Conservation (phyloP, 2,888 invertebrate genomes). For the Lasioglossum calceatum region DNA sequence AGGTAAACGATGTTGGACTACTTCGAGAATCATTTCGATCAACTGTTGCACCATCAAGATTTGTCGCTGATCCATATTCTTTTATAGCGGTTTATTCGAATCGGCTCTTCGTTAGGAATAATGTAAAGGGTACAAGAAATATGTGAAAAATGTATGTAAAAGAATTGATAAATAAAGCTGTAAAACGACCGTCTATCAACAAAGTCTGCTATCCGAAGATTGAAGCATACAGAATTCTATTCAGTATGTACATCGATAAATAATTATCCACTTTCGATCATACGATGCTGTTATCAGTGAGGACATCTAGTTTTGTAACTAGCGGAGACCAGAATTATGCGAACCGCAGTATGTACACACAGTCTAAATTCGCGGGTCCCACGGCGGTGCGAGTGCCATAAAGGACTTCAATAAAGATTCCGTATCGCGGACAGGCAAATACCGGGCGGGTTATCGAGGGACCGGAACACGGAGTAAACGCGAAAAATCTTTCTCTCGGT, state of each 20-base stretch:
- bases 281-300: not conserved
- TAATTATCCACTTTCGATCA: not conserved
- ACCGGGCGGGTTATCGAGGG: slow-evolving; percentile 26
- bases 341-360: not conserved
- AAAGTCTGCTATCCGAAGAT: no score
- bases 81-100: not conserved
- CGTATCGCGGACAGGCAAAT: slow-evolving; percentile 33
- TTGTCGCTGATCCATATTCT: not conserved
- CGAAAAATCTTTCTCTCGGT: slow-evolving; percentile 17
- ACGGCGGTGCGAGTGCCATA: not conserved
- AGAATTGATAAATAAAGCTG: not conserved
- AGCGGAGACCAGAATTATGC: not conserved
- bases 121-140: not conserved
- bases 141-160: not conserved
- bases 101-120: not conserved
- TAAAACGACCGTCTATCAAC: not conserved
- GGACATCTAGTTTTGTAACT: not conserved
- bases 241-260: not conserved
- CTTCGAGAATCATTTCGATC: not conserved
- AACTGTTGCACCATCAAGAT: not conserved
- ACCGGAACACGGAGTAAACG: slow-evolving; percentile 31
- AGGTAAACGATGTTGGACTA: not conserved
- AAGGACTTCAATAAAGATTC: slow-evolving; percentile 28
- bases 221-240: not conserved
- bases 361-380: not conserved